Percentiles rank a stretch among this genome's conserved stretches.
These are phyloP conservation scores for Dicaeum eximium DNA, from an alignment of 2,113 vertebrate species.

Conservation along the genomic window DNA sequence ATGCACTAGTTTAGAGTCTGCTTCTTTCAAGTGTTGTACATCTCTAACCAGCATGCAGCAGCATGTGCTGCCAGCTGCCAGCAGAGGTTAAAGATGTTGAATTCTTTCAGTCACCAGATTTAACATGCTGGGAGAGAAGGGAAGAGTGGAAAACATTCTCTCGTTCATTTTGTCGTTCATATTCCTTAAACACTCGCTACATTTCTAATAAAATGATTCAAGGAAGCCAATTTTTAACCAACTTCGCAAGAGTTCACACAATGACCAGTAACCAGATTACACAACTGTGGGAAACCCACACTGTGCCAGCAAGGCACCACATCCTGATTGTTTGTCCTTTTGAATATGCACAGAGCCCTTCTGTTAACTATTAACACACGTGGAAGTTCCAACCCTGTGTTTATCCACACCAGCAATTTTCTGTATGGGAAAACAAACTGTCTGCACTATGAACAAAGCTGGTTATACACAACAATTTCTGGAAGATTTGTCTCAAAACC, in stretches of 20 bases:
- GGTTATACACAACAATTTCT: background rate
- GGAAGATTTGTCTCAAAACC: background rate
- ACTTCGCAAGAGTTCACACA: background rate
- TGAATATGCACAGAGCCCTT: background rate
- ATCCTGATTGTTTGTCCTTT: background rate
- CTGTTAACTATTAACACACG: conserved; percentile 43
- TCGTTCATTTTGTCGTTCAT: background rate
- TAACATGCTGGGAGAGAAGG: background rate
- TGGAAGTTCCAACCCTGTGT: background rate
- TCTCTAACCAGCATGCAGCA: background rate
- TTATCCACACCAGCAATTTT: background rate
- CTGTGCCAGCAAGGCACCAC: background rate
- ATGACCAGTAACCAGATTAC: background rate
- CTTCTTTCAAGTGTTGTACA: background rate
- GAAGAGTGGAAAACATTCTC: background rate
- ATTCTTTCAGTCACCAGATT: background rate
- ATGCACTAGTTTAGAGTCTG: background rate
- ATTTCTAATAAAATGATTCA: background rate
- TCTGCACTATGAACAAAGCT: background rate
- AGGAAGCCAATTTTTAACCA: background rate
- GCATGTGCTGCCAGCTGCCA: background rate
- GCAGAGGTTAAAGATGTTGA: background rate
- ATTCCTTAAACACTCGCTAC: background rate
- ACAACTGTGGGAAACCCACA: conserved; percentile 30
- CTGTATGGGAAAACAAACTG: background rate